Base-by-base conservation (phyloP, 2,888 invertebrate genomes). In the Germaria angustata region DNA sequence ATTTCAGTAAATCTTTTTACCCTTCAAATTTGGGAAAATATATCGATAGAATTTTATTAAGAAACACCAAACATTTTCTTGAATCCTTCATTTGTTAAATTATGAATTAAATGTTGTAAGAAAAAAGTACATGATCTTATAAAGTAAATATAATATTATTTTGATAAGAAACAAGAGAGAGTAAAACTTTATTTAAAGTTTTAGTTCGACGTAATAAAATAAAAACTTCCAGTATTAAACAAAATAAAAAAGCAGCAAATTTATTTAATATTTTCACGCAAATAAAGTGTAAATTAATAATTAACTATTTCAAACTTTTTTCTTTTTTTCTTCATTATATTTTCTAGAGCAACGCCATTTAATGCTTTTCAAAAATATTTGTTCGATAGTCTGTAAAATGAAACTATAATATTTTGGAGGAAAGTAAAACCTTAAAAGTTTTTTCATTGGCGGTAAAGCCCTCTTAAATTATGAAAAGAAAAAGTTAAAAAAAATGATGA, bases 251-350 rank as follows among this genome's bases (percentile, higher is more conserved):
- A n/a, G n/a, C n/a, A n/a, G 51, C 46, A 59, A 69, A 69, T n/a
- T 57, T 49, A 66, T 57, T 69, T 69, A 78, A 73, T 44, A 57
- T 69, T 55, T 80, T 53, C 69, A 78, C 46, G 44, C 65, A 78
- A 81, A 81, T 78, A 73, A 81, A 73, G 69, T 65, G 73, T 69
- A 63, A 78, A 73, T 81, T 69, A 76, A 69, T 81, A 78, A 81
- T 81, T 73, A 78, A 78, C 41, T 49, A 78, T 78, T 57, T 36
- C 15, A 34, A 71, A 81, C 34, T 73, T 69, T 36, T 24, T 61
- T n/a, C n/a, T 3, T 20, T 55, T 17, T n/a, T n/a, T n/a, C 4
- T 24, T 5, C 57, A 49, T 51, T 13, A 51, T n/a, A n/a, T n/a
- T n/a, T n/a, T n/a, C n/a, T n/a, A n/a, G n/a, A n/a, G n/a, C n/a